A percentile compares a stretch with the other conserved stretches of the same genome.
Evolutionary conservation across 2,797 vertebrate genomes (phyloP).

Genomic region (Heterohyrax brucei): DNA sequence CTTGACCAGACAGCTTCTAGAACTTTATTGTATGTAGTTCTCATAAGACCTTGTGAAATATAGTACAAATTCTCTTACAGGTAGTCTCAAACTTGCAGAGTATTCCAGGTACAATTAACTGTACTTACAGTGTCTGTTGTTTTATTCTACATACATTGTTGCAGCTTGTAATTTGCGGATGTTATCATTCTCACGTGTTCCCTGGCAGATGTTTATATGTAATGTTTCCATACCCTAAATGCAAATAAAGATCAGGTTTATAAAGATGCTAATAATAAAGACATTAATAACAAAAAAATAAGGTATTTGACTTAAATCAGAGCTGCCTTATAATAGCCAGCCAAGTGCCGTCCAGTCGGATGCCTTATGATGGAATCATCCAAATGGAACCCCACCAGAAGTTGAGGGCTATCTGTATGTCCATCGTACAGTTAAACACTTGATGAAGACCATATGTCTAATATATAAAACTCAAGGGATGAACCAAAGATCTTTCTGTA

Average conservation of each 20-base stretch:
- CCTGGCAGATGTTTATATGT: neutral
- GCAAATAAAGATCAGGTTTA: neutral
- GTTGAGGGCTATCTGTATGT: neutral
- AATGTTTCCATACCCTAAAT: neutral
- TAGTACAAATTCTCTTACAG: neutral
- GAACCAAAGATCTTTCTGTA: neutral
- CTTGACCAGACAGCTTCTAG: neutral
- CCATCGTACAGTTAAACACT: neutral
- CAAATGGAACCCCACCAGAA: neutral
- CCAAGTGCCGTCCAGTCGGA: too few relatives aligned
- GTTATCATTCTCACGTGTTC: neutral
- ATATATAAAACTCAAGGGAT: neutral
- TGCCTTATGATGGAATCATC: neutral
- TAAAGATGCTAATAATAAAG: neutral
- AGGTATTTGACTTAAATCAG: neutral
- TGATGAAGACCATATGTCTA: neutral
- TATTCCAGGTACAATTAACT: too few relatives aligned
- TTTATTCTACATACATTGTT: neutral
- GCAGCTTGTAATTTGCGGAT: neutral
- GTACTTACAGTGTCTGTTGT: too few relatives aligned
- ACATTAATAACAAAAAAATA: neutral
- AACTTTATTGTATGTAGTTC: neutral
- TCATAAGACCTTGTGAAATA: neutral
- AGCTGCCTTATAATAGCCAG: neutral
- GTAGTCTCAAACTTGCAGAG: neutral